Evolutionary conservation across 2,113 vertebrate genomes (phyloP).

Genomic region (Ictalurus punctatus): DNA sequence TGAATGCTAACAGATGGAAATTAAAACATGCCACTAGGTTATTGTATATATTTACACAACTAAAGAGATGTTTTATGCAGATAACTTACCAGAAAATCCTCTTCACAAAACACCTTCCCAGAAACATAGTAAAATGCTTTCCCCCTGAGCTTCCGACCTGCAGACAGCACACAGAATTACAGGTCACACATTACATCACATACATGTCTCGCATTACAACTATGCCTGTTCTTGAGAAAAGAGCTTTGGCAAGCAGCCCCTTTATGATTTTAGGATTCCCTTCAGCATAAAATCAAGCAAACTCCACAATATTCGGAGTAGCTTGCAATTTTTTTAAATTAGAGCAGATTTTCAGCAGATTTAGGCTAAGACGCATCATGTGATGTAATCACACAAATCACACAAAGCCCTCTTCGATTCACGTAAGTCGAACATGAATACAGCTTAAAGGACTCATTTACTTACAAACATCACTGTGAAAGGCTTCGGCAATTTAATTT

Average conservation of each 20-base stretch:
- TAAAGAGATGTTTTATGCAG: background rate
- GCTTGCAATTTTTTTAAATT: too few species aligned
- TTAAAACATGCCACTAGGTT: background rate
- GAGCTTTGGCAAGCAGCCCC: background rate
- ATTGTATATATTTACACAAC: background rate
- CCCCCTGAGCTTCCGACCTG: constrained; percentile 83
- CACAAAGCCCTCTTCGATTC: too few species aligned
- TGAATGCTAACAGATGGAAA: background rate
- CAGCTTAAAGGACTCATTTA: too few species aligned
- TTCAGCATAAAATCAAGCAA: too few species aligned
- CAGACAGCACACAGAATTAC: constrained; percentile 34
- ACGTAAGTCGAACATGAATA: too few species aligned
- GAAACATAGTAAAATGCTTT: constrained; percentile 97
- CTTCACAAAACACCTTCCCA: constrained; percentile 96
- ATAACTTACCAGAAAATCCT: constrained; percentile 92
- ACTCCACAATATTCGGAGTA: too few species aligned
- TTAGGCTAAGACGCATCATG: too few species aligned
- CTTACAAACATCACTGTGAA: too few species aligned
- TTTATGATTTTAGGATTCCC: too few species aligned
- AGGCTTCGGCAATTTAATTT: too few species aligned
- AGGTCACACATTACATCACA: background rate
- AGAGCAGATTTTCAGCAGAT: too few species aligned
- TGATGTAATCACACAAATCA: too few species aligned
- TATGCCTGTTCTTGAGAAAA: background rate
- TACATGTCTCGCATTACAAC: background rate